Evolutionary conservation across 2,888 invertebrate species (phyloP), one percentile per base, ranked within the genome.

Genomic region (Macrosiphum euphorbiae): DNA sequence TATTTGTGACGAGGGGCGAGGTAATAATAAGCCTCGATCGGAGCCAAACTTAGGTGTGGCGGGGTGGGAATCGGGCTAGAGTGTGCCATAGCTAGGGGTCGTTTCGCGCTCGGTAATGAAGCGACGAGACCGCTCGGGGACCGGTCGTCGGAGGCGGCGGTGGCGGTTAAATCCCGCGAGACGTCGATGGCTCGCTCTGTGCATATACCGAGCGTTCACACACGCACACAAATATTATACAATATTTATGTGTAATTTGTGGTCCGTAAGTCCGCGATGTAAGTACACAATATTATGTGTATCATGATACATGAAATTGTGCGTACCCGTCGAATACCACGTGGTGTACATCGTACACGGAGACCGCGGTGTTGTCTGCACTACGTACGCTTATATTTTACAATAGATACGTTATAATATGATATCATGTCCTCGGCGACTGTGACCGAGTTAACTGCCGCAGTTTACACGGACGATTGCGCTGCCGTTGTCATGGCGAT

Each of bases 21-120:
- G n/a, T 86, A 84, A 91, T 91, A 86, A 86, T 86, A 58, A 91
- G 91, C 85, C 85, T n/a, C 58, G 58, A 86, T 86, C 44, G 85
- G 55, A 58, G 52, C 52, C 7, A 67, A 16, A 67, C 67, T 16
- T 67, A 67, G 67, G 67, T 35, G 67, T 35, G 78, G 26, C 84
- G 58, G 67, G 35, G 61, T n/a, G n/a, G 61, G 67, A 47, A n/a
- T 24, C 61, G 41, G 91, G 16, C 8, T 91, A 61, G 84, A 41
- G 58, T 35, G 84, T 86, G 58, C 28, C 44, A 55, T 86, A 13
- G 78, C 41, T 24, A 35, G 50, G 47, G 89, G 89, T 58, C 41
- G 78, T n/a, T 35, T 78, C 78, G 78, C 78, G 20, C 78, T 58
- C 78, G 55, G 61, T 88, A 92, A 92, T 84, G 88, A 92, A 92